Base-by-base conservation (phyloP, 2,113 vertebrate species). In the Chascanopsetta lugubris region DNA sequence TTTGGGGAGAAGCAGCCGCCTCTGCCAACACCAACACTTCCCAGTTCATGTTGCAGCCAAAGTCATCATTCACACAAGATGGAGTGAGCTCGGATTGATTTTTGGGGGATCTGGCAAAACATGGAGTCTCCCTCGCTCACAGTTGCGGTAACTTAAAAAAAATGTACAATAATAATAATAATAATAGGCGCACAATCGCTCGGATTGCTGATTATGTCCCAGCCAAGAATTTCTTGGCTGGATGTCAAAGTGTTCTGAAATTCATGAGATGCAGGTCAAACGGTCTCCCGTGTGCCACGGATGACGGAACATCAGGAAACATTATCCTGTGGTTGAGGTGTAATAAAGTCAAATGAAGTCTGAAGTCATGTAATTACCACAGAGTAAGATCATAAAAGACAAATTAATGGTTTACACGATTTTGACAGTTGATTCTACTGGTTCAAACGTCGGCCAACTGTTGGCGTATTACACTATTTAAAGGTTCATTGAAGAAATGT, bases 21-120 rank as follows among this genome's bases (percentile, higher is more conserved):
- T 20, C 60, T 17, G 56, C 69, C 48, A 76, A 61, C 49, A 59
- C 43, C 2, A 36, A 1, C 11, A 27, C 50, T 17, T 69, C 53
- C 48, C 60, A 56, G 48, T 21, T 12, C 34, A 18, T 24, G 27
- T 48, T 53, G 5, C 0, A 43, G 68, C 78, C 69, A 81, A 72
- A 76, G 38, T 43, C 51, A 73, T 57, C 55, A 69, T 30, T 73
- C 36, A 29, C 22, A 46, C 50, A 8, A 68, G 32, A 9, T 40
- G 2, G 43, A 58, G n/a, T 40, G 27, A 34, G 42, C 11, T 1
- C 40, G 9, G 24, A 63, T 36, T 48, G 27, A 27, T 70, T 62
- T 47, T 1, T 15, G 57, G n/a, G n/a, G n/a, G 49, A 57, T 65
- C 58, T 59, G 32, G 38, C 43, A 0, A 65, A 71, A 72, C 61